Conservation (phyloP, 2,113 vertebrate species). For the Polypterus bichir region DNA sequence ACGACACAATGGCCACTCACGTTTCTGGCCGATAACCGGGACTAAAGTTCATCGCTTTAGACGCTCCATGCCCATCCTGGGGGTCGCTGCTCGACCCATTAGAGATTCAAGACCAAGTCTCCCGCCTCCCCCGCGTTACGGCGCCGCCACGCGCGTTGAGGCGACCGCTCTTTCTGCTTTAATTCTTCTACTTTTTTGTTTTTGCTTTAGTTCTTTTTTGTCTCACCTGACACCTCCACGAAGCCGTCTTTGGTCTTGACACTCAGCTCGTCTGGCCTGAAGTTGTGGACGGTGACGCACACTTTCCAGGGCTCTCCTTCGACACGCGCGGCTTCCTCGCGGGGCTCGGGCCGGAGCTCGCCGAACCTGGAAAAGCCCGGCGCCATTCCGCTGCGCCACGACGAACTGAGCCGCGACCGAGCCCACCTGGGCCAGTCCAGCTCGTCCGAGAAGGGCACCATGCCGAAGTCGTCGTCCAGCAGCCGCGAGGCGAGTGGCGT, state of each 20-base stretch:
- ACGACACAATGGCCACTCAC: too few species aligned
- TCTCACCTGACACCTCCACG: conserved; percentile 92
- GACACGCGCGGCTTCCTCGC: conserved; percentile 49
- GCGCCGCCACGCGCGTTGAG: too few species aligned
- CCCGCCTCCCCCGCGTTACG: too few species aligned
- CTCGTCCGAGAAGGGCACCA: conserved; percentile 75
- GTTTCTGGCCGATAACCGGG: too few species aligned
- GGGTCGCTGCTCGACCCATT: too few species aligned
- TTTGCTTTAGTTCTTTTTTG: conserved; percentile 17
- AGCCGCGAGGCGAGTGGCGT: conserved; percentile 68
- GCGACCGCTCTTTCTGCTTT: too few species aligned
- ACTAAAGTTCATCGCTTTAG: too few species aligned
- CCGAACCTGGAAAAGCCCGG: conserved; percentile 59
- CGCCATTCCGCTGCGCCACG: conserved; percentile 66
- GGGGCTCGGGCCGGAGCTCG: conserved; percentile 53
- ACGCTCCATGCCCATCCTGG: too few species aligned
- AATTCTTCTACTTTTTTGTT: too few species aligned
- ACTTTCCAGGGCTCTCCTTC: conserved; percentile 90
- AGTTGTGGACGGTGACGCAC: conserved; percentile 97
- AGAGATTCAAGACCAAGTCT: too few species aligned
- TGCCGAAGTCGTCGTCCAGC: conserved; percentile 85
- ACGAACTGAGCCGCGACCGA: conserved; percentile 70
- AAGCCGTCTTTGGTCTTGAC: conserved; percentile 90
- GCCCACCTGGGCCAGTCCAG: conserved; percentile 91
- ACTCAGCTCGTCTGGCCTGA: conserved; percentile 76